Conservation (phyloP, 1,140 invertebrate species). For the Pogonomyrmex californicus region DNA sequence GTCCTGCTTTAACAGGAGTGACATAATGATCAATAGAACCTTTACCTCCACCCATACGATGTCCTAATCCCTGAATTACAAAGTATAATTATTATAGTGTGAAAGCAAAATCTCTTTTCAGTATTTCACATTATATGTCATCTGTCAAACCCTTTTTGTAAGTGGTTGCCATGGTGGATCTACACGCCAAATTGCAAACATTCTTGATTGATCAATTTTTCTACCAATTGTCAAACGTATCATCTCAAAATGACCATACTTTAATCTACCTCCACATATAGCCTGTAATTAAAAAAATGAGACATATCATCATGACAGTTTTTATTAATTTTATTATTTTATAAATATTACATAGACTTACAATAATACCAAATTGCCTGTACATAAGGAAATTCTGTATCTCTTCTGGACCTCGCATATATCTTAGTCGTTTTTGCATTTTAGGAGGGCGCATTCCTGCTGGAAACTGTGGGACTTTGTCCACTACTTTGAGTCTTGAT, state of each 20-base stretch:
- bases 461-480: conserved; percentile 91
- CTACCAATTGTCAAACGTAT: conserved; percentile 92
- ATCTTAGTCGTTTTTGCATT: conserved; percentile 93
- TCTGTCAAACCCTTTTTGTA: conserved; percentile 91
- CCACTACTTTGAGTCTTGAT: conserved; percentile 89
- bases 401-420: conserved; percentile 96
- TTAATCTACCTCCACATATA: conserved; percentile 93
- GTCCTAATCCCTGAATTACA: conserved; percentile 90
- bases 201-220: conserved; percentile 92
- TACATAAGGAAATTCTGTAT: conserved; percentile 95
- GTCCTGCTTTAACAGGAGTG: conserved; percentile 95
- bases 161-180: conserved; percentile 98
- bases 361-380: conserved; percentile 96
- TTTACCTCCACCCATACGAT: conserved; percentile 98
- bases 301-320: background rate
- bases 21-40: conserved; percentile 98
- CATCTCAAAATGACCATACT: conserved; percentile 95
- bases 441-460: conserved; percentile 91
- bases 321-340: too few species aligned
- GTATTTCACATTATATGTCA: background rate
- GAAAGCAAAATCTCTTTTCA: background rate
- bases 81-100: conserved; percentile 21
- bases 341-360: conserved; percentile 86
- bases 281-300: conserved; percentile 88
- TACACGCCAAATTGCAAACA: conserved; percentile 98